phyloP scores from a whole-genome alignment of 1,140 invertebrate genomes.

The Heliconius nattereri region DNA sequence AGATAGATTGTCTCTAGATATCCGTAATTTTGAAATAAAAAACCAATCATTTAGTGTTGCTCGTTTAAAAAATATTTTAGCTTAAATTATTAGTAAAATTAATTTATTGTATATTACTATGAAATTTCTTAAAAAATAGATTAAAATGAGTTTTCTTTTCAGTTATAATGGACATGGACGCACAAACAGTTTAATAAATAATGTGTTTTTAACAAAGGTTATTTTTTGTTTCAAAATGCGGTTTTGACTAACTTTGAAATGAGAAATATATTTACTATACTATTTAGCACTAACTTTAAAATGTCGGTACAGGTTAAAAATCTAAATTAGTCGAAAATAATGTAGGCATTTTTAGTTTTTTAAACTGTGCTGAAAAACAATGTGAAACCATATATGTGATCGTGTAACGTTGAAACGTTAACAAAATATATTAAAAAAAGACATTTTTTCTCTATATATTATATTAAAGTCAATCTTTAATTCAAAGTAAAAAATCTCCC shows the following conservation, averaged over 20 bases:
- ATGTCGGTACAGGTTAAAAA: background rate
- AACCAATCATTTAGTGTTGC: background rate
- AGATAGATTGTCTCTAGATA: background rate
- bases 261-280: background rate
- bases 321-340: background rate
- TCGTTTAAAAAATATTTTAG: background rate
- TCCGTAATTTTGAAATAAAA: conserved; percentile 3
- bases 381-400: conserved; percentile 13
- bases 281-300: background rate
- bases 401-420: conserved; percentile 19
- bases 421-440: conserved; percentile 46
- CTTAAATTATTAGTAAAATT: too few species aligned
- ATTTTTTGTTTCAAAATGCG: background rate
- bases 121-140: too few species aligned
- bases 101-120: too few species aligned
- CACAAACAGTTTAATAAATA: background rate
- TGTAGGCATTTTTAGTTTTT: background rate
- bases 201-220: background rate
- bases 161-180: background rate
- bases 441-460: conserved; percentile 48
- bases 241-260: background rate
- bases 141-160: background rate
- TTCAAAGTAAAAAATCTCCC: conserved; percentile 44
- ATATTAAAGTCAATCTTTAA: conserved; percentile 22
- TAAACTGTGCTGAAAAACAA: background rate